Base-by-base conservation (phyloP, 2,888 invertebrate species). In the Drosophila setosimentum region DNA sequence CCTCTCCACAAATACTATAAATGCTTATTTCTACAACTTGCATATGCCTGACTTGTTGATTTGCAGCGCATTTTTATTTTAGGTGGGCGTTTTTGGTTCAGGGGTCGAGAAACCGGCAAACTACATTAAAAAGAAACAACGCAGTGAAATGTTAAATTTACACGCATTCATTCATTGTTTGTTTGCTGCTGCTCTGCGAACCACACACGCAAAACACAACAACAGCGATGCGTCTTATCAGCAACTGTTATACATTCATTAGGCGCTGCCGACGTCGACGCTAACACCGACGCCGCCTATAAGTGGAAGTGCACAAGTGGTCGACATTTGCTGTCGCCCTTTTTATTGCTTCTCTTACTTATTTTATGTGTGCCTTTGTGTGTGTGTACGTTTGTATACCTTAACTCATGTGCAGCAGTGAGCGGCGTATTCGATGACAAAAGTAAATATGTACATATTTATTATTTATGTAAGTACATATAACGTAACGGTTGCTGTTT, bases 301-400 rank as follows among this genome's bases (percentile, higher is more conserved):
- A 87, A 85, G 84, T 85, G 84, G 84, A 87, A 78, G 75, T 76
- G 74, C 59, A 81, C 82, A 76, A 82, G 82, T 79, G 82, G 78
- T 83, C 77, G 79, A 48, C 74, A 71, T 75, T 71, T 57, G 66
- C 57, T 51, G 48, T 53, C 27, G 55, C 60, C 69, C 62, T 54
- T 65, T 29, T 21, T 54, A 40, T 66, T 73, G 32, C 49, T 72
- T 35, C 32, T 67, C 42, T 30, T 30, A 10, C 62, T 58, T 24
- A 57, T 58, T 54, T 50, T 58, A 8, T 33, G 11, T 60, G 21
- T 55, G 24, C n/a, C 0, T 60, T 27, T 50, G 21, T 42, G 21
- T 60, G 35, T 33, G 55, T 16, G 33, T 45, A 37, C 37, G 55
- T n/a, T 29, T 57, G 55, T 37, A 73, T 69, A 68, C 63, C 40